phyloP scores from a whole-genome alignment of 1,140 invertebrate species.

The Cydia strobilella region DNA sequence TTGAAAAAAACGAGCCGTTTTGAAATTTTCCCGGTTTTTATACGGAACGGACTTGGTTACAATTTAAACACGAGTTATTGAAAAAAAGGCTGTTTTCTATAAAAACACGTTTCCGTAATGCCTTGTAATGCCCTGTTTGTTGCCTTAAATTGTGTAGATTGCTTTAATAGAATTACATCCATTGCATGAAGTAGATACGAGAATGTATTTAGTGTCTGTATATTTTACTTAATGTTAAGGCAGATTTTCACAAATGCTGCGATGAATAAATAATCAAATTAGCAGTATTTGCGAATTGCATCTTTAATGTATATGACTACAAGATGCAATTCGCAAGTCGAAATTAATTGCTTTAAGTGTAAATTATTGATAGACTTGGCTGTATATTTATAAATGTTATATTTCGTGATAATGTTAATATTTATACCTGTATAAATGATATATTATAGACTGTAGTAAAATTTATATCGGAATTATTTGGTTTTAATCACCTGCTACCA shows the following conservation, averaged over 20 bases:
- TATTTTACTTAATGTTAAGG: background rate
- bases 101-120: too few relatives aligned
- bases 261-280: background rate
- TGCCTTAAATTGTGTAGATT: too few relatives aligned
- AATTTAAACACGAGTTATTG: too few relatives aligned
- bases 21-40: too few relatives aligned
- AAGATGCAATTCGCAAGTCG: too few relatives aligned
- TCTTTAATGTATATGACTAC: too few relatives aligned
- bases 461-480: background rate
- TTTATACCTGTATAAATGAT: constrained; percentile 10
- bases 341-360: too few relatives aligned
- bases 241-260: background rate
- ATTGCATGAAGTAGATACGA: background rate
- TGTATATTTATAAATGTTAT: constrained; percentile 15
- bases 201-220: background rate
- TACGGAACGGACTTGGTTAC: too few relatives aligned
- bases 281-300: too few relatives aligned
- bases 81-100: too few relatives aligned
- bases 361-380: background rate
- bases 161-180: background rate
- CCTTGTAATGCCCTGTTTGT: too few relatives aligned
- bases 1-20: too few relatives aligned
- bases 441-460: background rate
- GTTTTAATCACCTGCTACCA: background rate
- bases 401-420: background rate